phyloP scores from a whole-genome alignment of 2,113 vertebrate species.

The Regulus satrapa region DNA sequence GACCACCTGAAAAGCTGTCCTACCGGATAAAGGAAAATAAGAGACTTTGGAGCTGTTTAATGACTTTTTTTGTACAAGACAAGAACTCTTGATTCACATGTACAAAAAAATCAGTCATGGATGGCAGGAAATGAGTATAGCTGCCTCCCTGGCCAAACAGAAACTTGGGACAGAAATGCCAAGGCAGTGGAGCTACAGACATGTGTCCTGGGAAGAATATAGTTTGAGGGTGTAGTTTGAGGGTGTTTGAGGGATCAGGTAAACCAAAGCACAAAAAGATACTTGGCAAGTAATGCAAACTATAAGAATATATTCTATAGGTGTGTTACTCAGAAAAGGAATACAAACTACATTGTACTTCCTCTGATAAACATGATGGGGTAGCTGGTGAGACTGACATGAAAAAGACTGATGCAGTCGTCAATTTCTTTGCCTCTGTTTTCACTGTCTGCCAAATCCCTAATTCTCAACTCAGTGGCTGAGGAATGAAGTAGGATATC shows the following conservation, averaged over 20 bases:
- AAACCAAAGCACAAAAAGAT: background rate
- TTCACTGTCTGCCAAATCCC: background rate
- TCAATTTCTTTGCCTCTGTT: background rate
- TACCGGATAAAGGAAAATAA: background rate
- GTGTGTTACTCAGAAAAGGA: background rate
- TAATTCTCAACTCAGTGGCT: background rate
- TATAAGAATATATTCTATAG: background rate
- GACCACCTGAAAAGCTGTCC: background rate
- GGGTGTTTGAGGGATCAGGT: background rate
- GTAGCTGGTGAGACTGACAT: background rate
- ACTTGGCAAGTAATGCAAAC: background rate
- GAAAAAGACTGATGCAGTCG: background rate
- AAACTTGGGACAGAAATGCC: background rate
- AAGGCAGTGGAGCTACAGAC: background rate
- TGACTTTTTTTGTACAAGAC: accelerated
- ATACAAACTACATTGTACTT: background rate
- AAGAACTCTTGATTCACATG: background rate
- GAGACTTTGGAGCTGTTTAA: background rate
- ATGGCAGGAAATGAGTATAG: background rate
- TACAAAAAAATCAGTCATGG: background rate
- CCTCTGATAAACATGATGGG: background rate
- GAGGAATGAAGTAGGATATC: background rate
- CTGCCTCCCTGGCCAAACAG: background rate
- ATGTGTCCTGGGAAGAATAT: background rate
- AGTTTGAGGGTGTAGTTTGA: background rate